A percentile compares a stretch with the other conserved stretches of the same genome.
Conservation (phyloP, 2,888 invertebrate species). For the Agapostemon virescens region DNA sequence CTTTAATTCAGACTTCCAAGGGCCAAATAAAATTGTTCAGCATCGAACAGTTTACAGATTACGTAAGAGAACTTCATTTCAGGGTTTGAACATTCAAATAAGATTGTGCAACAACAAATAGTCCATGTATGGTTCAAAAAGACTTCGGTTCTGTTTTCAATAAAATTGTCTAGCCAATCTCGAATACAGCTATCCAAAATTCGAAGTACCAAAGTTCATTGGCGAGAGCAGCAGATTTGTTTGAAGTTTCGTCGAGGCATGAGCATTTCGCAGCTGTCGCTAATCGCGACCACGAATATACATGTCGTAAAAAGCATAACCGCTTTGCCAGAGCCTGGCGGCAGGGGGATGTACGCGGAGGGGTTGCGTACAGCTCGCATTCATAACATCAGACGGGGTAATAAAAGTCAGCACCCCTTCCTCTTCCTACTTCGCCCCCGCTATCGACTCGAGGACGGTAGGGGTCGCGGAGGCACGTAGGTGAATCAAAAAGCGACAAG, state of each 20-base stretch:
- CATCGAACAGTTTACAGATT: background rate
- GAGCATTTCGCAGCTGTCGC: slow-evolving; percentile 59
- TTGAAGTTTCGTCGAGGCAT: background rate
- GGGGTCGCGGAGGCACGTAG: slow-evolving; percentile 61
- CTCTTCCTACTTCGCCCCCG: slow-evolving; percentile 45
- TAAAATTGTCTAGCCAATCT: background rate
- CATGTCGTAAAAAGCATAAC: slow-evolving; percentile 71
- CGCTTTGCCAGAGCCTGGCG: slow-evolving; percentile 58
- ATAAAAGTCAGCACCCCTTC: slow-evolving; percentile 76
- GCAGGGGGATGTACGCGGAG: slow-evolving; percentile 53
- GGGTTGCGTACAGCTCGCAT: slow-evolving; percentile 72
- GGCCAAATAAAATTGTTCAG: no score
- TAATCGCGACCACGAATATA: slow-evolving; percentile 67
- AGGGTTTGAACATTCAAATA: no score
- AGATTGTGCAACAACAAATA: background rate
- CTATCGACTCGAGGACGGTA: slow-evolving; percentile 52
- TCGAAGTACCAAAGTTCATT: no score
- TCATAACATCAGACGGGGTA: slow-evolving; percentile 77
- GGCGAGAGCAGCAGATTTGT: background rate
- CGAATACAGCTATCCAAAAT: background rate
- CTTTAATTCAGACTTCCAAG: no score
- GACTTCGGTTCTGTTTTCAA: background rate
- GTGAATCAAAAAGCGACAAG: slow-evolving; percentile 70
- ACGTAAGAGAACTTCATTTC: no score
- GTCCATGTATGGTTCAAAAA: background rate